Evolutionary conservation across 1,140 invertebrate species (phyloP).

Genomic region (Stegodyphus mimosarum): DNA sequence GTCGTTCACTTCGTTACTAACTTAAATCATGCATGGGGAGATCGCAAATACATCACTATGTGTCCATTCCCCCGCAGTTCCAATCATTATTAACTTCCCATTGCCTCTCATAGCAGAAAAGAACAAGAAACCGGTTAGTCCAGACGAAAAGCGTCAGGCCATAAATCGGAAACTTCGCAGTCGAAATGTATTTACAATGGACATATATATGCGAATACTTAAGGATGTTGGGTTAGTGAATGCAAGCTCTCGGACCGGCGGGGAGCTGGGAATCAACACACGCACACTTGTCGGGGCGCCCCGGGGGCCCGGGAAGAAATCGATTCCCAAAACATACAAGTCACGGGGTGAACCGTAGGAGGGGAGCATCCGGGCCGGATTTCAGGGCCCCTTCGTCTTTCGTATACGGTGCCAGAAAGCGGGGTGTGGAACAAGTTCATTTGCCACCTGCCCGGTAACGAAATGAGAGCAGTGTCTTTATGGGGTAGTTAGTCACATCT

Average conservation of each 20-base stretch:
- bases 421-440: constrained; percentile 52
- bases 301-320: constrained; percentile 25
- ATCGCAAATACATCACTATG: no score
- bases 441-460: constrained; percentile 51
- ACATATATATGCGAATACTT: constrained; percentile 1
- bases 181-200: constrained; percentile 1
- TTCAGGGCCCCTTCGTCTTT: neutral
- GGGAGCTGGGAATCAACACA: constrained; percentile 54
- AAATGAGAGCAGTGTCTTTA: constrained; percentile 51
- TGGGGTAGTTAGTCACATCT: constrained; percentile 40
- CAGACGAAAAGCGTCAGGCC: neutral
- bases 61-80: no score
- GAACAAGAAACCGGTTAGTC: neutral
- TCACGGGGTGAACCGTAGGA: neutral
- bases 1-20: no score
- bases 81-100: no score
- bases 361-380: constrained; percentile 9
- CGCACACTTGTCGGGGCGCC: constrained; percentile 34
- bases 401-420: neutral
- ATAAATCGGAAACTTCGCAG: neutral
- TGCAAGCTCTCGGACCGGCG: neutral
- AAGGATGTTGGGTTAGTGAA: neutral
- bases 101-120: no score
- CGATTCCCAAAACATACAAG: constrained; percentile 35
- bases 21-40: no score